These are phyloP conservation scores for Malacosoma neustria DNA, from an alignment of 2,888 invertebrate species.

Conservation along the genomic window DNA sequence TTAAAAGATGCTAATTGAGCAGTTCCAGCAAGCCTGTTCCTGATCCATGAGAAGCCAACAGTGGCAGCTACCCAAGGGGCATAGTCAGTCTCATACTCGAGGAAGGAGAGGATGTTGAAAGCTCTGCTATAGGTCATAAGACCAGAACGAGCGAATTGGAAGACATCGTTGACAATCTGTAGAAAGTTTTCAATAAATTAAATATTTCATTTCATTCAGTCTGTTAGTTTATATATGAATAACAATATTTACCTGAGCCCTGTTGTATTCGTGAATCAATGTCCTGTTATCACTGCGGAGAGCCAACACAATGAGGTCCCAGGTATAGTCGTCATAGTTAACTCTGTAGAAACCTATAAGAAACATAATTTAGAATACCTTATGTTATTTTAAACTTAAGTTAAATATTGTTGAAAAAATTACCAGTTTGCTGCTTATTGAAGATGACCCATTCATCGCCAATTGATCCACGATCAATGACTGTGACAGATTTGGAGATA, in stretches of 20 bases:
- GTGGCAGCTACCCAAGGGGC: slow-evolving; percentile 86
- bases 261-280: slow-evolving; percentile 77
- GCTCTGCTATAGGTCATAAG: slow-evolving; percentile 76
- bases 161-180: slow-evolving; percentile 84
- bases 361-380: background rate
- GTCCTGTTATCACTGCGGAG: slow-evolving; percentile 37
- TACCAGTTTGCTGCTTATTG: slow-evolving; percentile 77
- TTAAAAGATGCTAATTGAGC: slow-evolving; percentile 23
- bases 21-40: slow-evolving; percentile 41
- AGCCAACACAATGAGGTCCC: slow-evolving; percentile 63
- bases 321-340: slow-evolving; percentile 76
- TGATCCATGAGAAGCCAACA: slow-evolving; percentile 68
- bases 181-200: slow-evolving; percentile 6
- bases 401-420: slow-evolving; percentile 7
- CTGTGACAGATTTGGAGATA: slow-evolving; percentile 29
- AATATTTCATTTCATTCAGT: too few species aligned
- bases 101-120: slow-evolving; percentile 79
- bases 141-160: slow-evolving; percentile 82
- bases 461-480: slow-evolving; percentile 35
- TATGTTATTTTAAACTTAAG: background rate
- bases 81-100: slow-evolving; percentile 79
- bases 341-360: slow-evolving; percentile 78
- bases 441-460: slow-evolving; percentile 75
- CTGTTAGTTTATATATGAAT: too few species aligned
- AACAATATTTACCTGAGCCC: slow-evolving; percentile 76